Base-by-base conservation (phyloP, 30 jellyfish, hydroid and myxozoan species). In the Turritopsis rubra region DNA sequence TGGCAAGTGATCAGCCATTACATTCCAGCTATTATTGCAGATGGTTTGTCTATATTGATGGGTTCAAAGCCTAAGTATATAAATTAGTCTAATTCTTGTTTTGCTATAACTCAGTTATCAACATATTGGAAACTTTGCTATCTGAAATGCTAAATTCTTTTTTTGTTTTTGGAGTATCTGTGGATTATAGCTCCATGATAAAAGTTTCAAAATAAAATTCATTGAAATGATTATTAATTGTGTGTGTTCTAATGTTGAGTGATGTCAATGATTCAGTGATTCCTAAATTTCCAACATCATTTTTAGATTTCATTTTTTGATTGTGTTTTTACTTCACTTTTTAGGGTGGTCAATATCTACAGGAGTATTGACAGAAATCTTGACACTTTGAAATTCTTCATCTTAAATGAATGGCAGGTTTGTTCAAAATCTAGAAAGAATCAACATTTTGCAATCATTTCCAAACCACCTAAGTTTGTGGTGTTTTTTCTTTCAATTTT, bases 21-120 rank as follows among this genome's bases (percentile, higher is more conserved):
- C 65, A 91, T 91, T 30, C 97, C 97, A 30, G 97, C 97, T 54
- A 74, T 91, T 53, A 82, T 87, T 28, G 96, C 94, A 23, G 97
- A 91, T 79, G 87, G 95, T 7, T 72, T 91, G 76, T 72, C 93
- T 8, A 52, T 91, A 27, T 73, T 91, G 72, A 81, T 91, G 71
- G 97, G 97, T n/a, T 52, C 85, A 24, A 91, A 91, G 66, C 97
- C 97, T 79, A 81, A 88, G 97, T 90, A 31, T 41, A n/a, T n/a
- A n/a, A n/a, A n/a, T n/a, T n/a, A n/a, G n/a, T n/a, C n/a, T n/a
- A n/a, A n/a, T n/a, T n/a, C n/a, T n/a, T n/a, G n/a, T n/a, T n/a
- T n/a, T n/a, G n/a, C n/a, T n/a, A n/a, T n/a, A n/a, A n/a, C n/a
- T n/a, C n/a, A n/a, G n/a, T n/a, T n/a, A n/a, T n/a, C n/a, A n/a